Base-by-base conservation (phyloP, 2,888 invertebrate genomes). In the Brachylomia viminalis region DNA sequence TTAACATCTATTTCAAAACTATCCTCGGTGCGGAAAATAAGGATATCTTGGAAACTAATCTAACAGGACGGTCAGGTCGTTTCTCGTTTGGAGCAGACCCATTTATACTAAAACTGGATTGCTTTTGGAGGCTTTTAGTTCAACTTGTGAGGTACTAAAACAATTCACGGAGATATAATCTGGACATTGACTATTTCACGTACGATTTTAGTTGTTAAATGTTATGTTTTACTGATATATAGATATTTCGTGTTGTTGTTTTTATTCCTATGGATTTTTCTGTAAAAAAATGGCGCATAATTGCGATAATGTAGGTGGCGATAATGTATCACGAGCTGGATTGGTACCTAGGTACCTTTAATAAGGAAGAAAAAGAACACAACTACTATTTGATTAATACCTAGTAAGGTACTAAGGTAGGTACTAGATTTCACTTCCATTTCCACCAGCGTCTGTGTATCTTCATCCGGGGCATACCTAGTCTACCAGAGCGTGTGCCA, bases 51-150 rank as follows among this genome's bases (percentile, higher is more conserved):
- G 33, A 20, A 81, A 84, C 67, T 71, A 59, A 83, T 83, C 79
- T 85, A 70, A 70, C 64, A 59, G 59, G 65, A 76, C 54, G 79
- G 75, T 79, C 76, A 81, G 83, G 75, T 47, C 84, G 54, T 70
- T 83, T 71, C 79, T 69, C 72, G 73, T 84, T 67, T 64, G 71
- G 58, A 72, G 70, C 56, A 59, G 49, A 56, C 47, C 73, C 71
- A 62, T 83, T 86, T 76, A 79, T 77, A 79, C 85, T 76, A 59
- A 85, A 86, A 72, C 77, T 66, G 64, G 77, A 84, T 77, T 69
- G 80, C 71, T 80, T 86, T 86, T 64, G 74, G 75, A 73, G 66
- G 71, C 85, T 68, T 61, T 82, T 33, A 68, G 82, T 81, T 77
- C 30, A 70, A 85, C 42, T 85, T 73, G 75, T 64, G 75, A 75